Evolutionary conservation across 2,797 vertebrate species (phyloP), one percentile per base, ranked within the genome.

Genomic region (Sandelia bainsii): DNA sequence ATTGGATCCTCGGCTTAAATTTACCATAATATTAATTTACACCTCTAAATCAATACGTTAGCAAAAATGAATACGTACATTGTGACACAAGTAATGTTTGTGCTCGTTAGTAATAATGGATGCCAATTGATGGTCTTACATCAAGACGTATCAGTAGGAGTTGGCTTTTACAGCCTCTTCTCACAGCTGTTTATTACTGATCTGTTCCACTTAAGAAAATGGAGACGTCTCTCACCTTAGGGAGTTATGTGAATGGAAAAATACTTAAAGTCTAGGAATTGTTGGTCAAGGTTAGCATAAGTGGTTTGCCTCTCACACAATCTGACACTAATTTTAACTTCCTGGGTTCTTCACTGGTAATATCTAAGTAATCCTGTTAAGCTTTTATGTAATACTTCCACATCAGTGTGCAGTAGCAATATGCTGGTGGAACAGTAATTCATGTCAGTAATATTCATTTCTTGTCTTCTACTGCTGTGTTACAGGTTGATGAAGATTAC

Each of bases 401-500:
- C 67, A 40, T 60, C 37, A 60, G 39, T 49, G 49, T 49, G 40
- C 25, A 23, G 45, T 20, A 14, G 53, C 67, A 44, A 13, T 67
- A 14, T n/a, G 40, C 44, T 64, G 60, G 10, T 56, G 25, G 44
- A 71, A 50, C 53, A 48, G 44, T 62, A 64, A 79, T 48, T 40
- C 16, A 79, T 57, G 32, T 40, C n/a, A 46, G 82, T 66, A 74
- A 71, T 29, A 64, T 51, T 27, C 25, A 42, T 60, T 68, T 19
- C 56, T 48, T n/a, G 8, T 73, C 23, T 51, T 34, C 9, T 69
- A 1, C 53, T 62, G 52, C 51, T 65, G 44, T 72, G 27, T 62
- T 50, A 11, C 81, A 98, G 97, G 97, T 98, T 60, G 97, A 98
- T 89, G 97, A 98, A 84, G 97, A 98, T 85, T 98, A 98, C 79